Evolutionary conservation across 2,888 invertebrate species (phyloP).

Genomic region (Empis livida): DNA sequence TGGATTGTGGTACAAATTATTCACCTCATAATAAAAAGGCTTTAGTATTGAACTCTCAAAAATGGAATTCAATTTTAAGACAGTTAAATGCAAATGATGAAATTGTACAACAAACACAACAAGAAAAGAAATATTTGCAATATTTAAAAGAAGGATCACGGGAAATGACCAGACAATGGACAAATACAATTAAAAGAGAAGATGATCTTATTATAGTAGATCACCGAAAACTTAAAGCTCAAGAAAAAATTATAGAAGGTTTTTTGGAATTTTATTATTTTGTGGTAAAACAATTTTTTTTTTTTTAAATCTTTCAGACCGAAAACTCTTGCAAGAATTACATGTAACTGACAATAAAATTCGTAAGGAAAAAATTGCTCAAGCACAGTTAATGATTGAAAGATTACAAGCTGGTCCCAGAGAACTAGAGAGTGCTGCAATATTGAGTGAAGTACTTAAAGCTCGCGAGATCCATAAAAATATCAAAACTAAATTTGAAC

Average conservation of each 20-base stretch:
- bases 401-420: conserved; percentile 28
- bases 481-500: conserved; percentile 16
- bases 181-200: conserved; percentile 25
- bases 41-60: neutral
- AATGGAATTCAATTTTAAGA: neutral
- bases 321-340: neutral
- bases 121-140: conserved; percentile 29
- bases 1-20: too few relatives aligned
- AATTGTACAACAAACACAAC: conserved; percentile 16
- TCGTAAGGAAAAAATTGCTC: conserved; percentile 23
- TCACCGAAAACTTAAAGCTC: neutral
- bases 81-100: neutral
- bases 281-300: too few relatives aligned
- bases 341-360: conserved; percentile 20
- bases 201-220: neutral
- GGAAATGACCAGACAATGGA: conserved; percentile 36
- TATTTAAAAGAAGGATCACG: conserved; percentile 34
- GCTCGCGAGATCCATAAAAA: conserved; percentile 26
- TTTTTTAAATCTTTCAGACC: too few relatives aligned
- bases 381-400: conserved; percentile 26
- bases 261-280: neutral
- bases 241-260: conserved; percentile 14
- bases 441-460: conserved; percentile 29
- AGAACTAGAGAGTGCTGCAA: conserved; percentile 28
- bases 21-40: neutral